Base-by-base conservation (phyloP, 2,888 invertebrate species). In the Cantharis flavilabris region DNA sequence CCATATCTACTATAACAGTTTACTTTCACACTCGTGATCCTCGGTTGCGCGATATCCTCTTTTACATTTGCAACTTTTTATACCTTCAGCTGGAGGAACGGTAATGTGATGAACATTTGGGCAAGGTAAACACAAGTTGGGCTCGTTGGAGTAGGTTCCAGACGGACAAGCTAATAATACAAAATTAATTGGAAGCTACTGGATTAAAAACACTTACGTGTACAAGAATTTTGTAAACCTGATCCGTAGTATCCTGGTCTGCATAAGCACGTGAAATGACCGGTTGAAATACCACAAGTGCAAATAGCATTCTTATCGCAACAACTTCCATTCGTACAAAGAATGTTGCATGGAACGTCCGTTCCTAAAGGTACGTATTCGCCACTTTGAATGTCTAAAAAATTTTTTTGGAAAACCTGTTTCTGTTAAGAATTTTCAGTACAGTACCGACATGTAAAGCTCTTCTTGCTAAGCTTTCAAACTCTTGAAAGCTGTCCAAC, bases 221-320 rank as follows among this genome's bases (percentile, higher is more conserved):
- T 88, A 83, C 93, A 93, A 18, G 90, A 90, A 70, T 90, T 90
- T 79, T 86, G 87, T 1, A 92, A 86, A 1, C 94, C 94, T 14
- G 91, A 90, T 33, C 94, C 94, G 83, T 92, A 93, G 83, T 90
- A 92, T 11, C 94, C 94, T 3, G 90, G 87, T 63, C 90, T 89
- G 82, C 94, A 94, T 20, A 92, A 86, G 82, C 94, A 94, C n/a
- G 91, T 90, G 83, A 93, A 94, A 82, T 92, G 92, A 1, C 94
- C 94, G 0, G 92, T 92, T 16, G 92, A 90, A 4, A 91, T 92
- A 0, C 93, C 93, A 84, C 94, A 94, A 11, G 91, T 89, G 84
- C 94, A 94, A 13, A 89, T 87, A 1, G 93, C 93, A 76, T 89
- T 88, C 10, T 86, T 83, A 84, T 93, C 92, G 83, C 94, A 94